A percentile compares a stretch with the other conserved stretches of the same genome.
These are phyloP conservation scores for Chrysochloris asiatica DNA, from an alignment of 2,113 vertebrate genomes.

Conservation along the genomic window DNA sequence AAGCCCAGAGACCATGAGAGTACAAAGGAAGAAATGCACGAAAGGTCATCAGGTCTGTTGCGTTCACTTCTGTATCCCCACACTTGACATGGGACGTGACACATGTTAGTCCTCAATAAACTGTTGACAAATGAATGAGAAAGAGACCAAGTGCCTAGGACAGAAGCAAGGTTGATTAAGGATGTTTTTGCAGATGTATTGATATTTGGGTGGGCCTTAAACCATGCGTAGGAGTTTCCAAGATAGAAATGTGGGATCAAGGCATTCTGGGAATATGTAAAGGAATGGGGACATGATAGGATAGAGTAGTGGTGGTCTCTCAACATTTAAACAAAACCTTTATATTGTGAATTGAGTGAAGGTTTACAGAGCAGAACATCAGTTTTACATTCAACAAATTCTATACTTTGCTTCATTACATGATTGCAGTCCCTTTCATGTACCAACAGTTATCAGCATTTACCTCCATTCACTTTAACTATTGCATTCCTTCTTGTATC, in stretches of 20 bases:
- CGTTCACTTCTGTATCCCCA: neutral
- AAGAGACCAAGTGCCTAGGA: neutral
- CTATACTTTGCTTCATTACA: too few species aligned
- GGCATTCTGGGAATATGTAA: neutral
- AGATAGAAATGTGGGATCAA: neutral
- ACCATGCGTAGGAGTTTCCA: neutral
- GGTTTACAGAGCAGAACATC: too few species aligned
- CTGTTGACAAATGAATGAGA: neutral
- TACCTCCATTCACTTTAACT: too few species aligned
- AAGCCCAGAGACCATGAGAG: neutral
- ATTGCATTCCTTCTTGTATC: too few species aligned
- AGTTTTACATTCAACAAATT: too few species aligned
- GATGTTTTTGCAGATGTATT: neutral
- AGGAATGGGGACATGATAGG: too few species aligned
- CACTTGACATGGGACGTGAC: neutral
- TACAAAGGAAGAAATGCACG: neutral
- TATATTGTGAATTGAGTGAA: too few species aligned
- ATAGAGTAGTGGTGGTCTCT: too few species aligned
- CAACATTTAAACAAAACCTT: too few species aligned
- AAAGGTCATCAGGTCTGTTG: neutral
- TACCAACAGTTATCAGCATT: too few species aligned
- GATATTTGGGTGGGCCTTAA: neutral
- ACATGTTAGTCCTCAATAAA: neutral
- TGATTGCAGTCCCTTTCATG: too few species aligned
- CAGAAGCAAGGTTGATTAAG: neutral